Base-by-base conservation (phyloP, 2,888 invertebrate genomes). In the Cistogaster globosa region DNA sequence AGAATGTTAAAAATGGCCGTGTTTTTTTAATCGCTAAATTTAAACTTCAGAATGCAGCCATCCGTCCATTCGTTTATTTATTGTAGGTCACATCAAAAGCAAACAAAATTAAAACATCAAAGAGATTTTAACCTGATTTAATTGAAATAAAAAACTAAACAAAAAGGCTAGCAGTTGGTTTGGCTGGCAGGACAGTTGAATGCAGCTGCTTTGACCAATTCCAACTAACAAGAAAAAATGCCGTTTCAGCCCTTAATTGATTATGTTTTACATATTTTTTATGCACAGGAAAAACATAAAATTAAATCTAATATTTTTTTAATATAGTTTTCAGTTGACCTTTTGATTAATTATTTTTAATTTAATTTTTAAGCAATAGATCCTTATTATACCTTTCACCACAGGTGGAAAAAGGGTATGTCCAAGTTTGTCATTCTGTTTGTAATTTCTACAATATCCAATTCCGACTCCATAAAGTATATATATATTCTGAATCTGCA, bases 41-140 rank as follows among this genome's bases (percentile, higher is more conserved):
- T 78, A 55, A 71, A 78, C 78, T 63, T 78, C 78, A 71, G 22
- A 78, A 69, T 71, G 18, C 42, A 42, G 1, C 12, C 42, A 42
- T 42, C 42, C 42, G 12, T 42, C 42, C 63, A 55, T 36, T 22
- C 62, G 5, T 62, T 63, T 26, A 42, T 77, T 77, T 48, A 68
- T 68, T 62, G 68, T 74, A 81, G 74, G 74, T 68, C 80, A 81
- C 18, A 68, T 68, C 60, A 75, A 75, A 60, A 80, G 42, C 60
- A 80, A 67, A 74, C 36, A 62, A 69, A 71, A 38, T 22, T 42
- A 55, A n/a, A 71, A 57, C 67, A 62, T 81, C 72, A 81, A 74
- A 58, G 69, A 57, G 14, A 57, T 65, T 67, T 38, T 20, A 55
- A 62, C 42, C 76, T 69, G 38, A 63, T 12, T 71, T 65, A 67